phyloP scores from a whole-genome alignment of 2,113 vertebrate genomes.

The Podarcis raffonei region DNA sequence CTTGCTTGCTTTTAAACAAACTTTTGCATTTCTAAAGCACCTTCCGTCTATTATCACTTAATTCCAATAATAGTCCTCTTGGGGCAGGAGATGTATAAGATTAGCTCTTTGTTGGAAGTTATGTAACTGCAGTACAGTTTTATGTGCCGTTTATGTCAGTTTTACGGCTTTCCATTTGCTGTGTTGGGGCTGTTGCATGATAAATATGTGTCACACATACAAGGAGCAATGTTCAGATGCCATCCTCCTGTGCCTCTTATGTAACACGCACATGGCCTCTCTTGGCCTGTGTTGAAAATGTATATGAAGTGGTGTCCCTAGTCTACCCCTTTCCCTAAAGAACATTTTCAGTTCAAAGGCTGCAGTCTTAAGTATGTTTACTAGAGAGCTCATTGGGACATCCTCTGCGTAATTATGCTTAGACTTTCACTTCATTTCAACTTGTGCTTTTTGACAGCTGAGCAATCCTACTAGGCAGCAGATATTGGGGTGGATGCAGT shows the following conservation, averaged over 20 bases:
- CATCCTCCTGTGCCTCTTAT: not conserved
- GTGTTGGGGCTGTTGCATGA: not conserved
- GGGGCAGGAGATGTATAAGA: not conserved
- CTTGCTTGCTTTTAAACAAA: slow-evolving; percentile 17
- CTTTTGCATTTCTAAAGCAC: not conserved
- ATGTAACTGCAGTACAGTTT: not conserved
- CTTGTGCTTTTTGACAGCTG: not conserved
- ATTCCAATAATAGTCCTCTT: not conserved
- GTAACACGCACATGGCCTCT: not conserved
- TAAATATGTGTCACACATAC: not conserved
- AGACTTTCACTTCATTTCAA: not conserved
- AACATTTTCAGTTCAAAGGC: not conserved
- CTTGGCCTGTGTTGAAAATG: not conserved
- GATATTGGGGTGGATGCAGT: not conserved
- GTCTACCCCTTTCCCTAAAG: not conserved
- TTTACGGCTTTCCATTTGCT: not conserved
- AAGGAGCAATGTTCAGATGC: too few species aligned
- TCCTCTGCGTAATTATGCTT: not conserved
- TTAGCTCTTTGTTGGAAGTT: not conserved
- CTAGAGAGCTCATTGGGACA: not conserved
- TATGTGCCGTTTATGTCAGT: not conserved
- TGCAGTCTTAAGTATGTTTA: not conserved
- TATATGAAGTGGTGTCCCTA: not conserved
- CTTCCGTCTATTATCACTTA: not conserved
- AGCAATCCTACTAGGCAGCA: not conserved